A percentile compares a stretch with the other conserved stretches of the same genome.
Evolutionary conservation across 2,888 invertebrate genomes (phyloP).

Genomic region (Heliconius erato): DNA sequence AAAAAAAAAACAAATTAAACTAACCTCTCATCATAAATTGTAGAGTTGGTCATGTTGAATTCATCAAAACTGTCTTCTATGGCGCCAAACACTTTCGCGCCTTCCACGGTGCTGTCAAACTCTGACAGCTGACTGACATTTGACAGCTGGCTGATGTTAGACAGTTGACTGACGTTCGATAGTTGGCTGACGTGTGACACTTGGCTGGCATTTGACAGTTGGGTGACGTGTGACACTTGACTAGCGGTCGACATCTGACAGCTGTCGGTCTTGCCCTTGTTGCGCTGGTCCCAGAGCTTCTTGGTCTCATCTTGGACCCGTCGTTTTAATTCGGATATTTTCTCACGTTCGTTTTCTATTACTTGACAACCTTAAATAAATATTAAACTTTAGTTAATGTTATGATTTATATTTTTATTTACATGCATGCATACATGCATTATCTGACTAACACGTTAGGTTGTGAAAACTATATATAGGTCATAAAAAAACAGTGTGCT

Average conservation of each 20-base stretch:
- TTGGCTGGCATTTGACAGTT: conserved; percentile 39
- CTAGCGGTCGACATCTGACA: conserved; percentile 45
- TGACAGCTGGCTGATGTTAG: conserved; percentile 47
- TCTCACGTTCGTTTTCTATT: conserved; percentile 95
- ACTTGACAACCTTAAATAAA: conserved; percentile 92
- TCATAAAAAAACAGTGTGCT: neutral
- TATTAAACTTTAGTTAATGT: neutral
- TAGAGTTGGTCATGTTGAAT: conserved; percentile 67
- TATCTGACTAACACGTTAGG: too few species aligned
- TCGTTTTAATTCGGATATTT: conserved; percentile 94
- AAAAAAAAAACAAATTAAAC: conserved; percentile 48
- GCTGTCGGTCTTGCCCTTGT: conserved; percentile 60
- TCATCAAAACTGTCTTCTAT: conserved; percentile 71
- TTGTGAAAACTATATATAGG: too few species aligned
- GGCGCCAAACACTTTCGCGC: conserved; percentile 51
- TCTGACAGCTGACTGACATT: conserved; percentile 44
- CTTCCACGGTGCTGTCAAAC: conserved; percentile 48
- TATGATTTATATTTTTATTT: neutral
- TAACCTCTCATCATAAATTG: conserved; percentile 78
- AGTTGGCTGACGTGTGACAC: conserved; percentile 42
- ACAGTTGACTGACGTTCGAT: conserved; percentile 45
- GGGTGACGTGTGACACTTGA: conserved; percentile 50
- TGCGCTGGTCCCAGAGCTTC: conserved; percentile 91
- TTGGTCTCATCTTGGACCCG: conserved; percentile 95
- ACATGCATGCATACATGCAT: too few species aligned